A percentile compares a stretch with the other conserved stretches of the same genome.
Conservation (phyloP, 1,140 invertebrate genomes). For the Phocides pigmalion region DNA sequence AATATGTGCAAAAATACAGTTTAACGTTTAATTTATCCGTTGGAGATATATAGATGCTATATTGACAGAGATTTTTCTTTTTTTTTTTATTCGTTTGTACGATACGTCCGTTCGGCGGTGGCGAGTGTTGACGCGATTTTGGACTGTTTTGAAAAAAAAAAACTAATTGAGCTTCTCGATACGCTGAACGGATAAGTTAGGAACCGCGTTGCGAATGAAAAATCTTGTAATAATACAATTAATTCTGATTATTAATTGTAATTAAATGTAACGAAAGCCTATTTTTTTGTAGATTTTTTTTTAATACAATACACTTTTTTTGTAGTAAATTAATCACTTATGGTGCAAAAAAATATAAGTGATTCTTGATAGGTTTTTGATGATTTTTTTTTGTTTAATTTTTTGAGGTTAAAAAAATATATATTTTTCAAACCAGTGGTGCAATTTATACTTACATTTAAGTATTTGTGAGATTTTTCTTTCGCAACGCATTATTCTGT, state of each 20-base stretch:
- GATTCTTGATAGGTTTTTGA: not conserved
- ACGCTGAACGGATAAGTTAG: slow-evolving; percentile 18
- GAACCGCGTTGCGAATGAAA: slow-evolving; percentile 8
- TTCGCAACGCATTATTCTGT: slow-evolving; percentile 30
- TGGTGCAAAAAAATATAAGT: slow-evolving; percentile 27
- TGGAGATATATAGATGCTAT: slow-evolving; percentile 34
- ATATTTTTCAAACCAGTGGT: too few relatives aligned
- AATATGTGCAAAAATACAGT: slow-evolving; percentile 53
- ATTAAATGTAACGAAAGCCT: too few relatives aligned
- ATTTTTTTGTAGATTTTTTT: too few relatives aligned
- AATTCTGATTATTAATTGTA: too few relatives aligned
- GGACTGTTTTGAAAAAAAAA: slow-evolving; percentile 29
- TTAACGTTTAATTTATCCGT: slow-evolving; percentile 51
- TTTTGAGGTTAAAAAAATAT: too few relatives aligned
- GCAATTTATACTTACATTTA: too few relatives aligned
- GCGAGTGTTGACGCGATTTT: slow-evolving; percentile 33
- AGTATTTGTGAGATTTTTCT: too few relatives aligned
- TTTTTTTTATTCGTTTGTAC: slow-evolving; percentile 20
- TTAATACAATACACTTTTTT: not conserved
- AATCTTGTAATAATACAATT: not conserved
- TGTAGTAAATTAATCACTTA: slow-evolving; percentile 1
- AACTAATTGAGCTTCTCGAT: slow-evolving; percentile 12
- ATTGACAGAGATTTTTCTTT: slow-evolving; percentile 29
- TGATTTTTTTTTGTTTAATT: slow-evolving; percentile 2
- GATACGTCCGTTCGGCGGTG: slow-evolving; percentile 21